These are phyloP conservation scores for Mus spretus DNA, from an alignment of 2,797 vertebrate species.

Conservation along the genomic window DNA sequence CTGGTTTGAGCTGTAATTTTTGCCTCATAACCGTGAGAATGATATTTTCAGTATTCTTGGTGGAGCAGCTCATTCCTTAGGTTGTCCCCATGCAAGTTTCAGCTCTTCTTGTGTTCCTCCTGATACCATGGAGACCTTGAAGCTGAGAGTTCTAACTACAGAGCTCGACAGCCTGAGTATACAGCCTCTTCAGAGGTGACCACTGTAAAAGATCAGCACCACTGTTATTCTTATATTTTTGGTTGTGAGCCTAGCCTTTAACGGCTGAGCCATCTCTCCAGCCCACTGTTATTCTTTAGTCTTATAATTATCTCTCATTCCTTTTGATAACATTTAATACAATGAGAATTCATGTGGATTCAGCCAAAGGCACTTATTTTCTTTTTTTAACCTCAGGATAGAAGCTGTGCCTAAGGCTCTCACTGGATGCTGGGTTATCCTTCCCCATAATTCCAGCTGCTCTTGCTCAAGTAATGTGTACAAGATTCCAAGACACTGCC, in stretches of 20 bases:
- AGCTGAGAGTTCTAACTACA: slow-evolving; percentile 85
- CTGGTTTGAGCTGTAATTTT: slow-evolving; percentile 70
- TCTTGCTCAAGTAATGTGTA: slow-evolving; percentile 50
- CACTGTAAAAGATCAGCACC: slow-evolving; percentile 62
- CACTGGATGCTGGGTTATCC: slow-evolving; percentile 52
- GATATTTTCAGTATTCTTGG: slow-evolving; percentile 56
- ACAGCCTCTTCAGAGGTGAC: slow-evolving; percentile 77
- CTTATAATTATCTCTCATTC: neutral
- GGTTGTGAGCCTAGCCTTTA: too few species aligned
- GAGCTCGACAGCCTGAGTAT: slow-evolving; percentile 79
- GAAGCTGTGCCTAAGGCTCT: slow-evolving; percentile 61
- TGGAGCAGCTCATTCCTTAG: slow-evolving; percentile 66
- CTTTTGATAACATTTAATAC: neutral
- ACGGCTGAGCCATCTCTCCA: too few species aligned
- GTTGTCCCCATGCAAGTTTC: slow-evolving; percentile 87
- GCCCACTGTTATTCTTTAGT: neutral
- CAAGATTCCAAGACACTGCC: neutral
- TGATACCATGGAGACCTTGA: slow-evolving; percentile 86
- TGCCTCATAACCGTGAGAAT: slow-evolving; percentile 16
- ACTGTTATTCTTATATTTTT: neutral
- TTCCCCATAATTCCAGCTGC: slow-evolving; percentile 16
- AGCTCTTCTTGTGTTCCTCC: slow-evolving; percentile 89
- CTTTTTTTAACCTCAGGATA: slow-evolving; percentile 38
- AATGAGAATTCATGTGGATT: slow-evolving; percentile 43
- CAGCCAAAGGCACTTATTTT: slow-evolving; percentile 57